These are phyloP conservation scores for Vireo griseus DNA, from an alignment of 2,797 vertebrate genomes.

Conservation along the genomic window DNA sequence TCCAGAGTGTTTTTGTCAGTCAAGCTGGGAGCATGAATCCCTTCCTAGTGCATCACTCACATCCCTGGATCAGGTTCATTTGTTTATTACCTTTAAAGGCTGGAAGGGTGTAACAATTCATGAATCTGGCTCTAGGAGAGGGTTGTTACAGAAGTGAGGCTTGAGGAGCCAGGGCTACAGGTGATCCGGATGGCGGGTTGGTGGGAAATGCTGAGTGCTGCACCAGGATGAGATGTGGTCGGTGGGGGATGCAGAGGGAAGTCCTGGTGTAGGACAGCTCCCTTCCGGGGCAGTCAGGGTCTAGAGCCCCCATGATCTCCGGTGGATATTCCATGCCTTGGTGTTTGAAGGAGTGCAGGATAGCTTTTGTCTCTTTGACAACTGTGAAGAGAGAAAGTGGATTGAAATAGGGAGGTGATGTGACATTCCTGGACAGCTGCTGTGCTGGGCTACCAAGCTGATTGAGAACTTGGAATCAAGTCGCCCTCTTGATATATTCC, in stretches of 20 bases:
- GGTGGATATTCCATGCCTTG: neutral
- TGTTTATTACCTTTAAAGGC: neutral
- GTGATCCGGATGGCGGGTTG: neutral
- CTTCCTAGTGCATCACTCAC: rapidly evolving
- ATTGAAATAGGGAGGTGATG: neutral
- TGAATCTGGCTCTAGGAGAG: neutral
- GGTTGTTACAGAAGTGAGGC: neutral
- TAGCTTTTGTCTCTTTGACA: neutral
- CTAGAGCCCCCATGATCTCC: neutral
- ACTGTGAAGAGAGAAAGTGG: neutral
- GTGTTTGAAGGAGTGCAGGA: neutral
- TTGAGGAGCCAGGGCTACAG: neutral
- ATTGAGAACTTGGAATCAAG: neutral
- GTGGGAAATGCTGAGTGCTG: neutral
- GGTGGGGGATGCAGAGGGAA: neutral
- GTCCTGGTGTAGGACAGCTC: neutral
- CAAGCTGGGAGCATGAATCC: neutral
- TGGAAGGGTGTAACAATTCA: neutral
- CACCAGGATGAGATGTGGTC: rapidly evolving
- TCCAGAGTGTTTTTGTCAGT: neutral
- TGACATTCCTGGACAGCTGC: neutral
- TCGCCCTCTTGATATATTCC: rapidly evolving
- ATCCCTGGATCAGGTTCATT: neutral
- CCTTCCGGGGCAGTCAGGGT: neutral
- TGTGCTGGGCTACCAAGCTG: neutral